These are phyloP conservation scores for Aradophagus sp. DNA, from an alignment of 1,140 invertebrate species.

Conservation along the genomic window DNA sequence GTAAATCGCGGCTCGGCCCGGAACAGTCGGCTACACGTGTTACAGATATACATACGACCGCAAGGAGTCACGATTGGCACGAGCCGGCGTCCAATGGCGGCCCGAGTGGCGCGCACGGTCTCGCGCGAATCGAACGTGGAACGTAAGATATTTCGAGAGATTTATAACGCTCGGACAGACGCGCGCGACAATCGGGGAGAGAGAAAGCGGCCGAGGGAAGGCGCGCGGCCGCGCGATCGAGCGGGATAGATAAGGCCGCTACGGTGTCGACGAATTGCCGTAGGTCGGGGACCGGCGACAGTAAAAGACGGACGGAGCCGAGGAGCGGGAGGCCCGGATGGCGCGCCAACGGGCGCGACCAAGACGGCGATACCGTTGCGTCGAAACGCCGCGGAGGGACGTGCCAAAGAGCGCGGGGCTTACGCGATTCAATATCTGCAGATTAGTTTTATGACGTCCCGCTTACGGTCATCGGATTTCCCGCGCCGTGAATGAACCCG, in stretches of 20 bases:
- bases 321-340: too few species aligned
- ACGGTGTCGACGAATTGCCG: too few species aligned
- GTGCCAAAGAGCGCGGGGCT: conserved; percentile 54
- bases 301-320: not conserved
- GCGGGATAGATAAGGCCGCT: too few species aligned
- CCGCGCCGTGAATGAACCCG: conserved; percentile 44
- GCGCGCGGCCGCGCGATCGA: too few species aligned
- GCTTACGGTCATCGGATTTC: conserved; percentile 41
- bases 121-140: conserved; percentile 29
- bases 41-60: conserved; percentile 30
- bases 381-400: conserved; percentile 22
- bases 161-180: conserved; percentile 34
- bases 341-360: too few species aligned
- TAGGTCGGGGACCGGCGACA: too few species aligned
- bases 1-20: conserved; percentile 23
- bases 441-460: conserved; percentile 49
- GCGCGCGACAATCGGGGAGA: conserved; percentile 25
- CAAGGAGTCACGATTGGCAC: conserved; percentile 32
- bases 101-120: conserved; percentile 1
- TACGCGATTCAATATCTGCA: conserved; percentile 58
- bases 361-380: too few species aligned
- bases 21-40: conserved; percentile 23
- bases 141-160: conserved; percentile 30
- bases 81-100: conserved; percentile 27
- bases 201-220: too few species aligned